phyloP scores from a whole-genome alignment of 2,113 vertebrate genomes.

The Fregetta grallaria region DNA sequence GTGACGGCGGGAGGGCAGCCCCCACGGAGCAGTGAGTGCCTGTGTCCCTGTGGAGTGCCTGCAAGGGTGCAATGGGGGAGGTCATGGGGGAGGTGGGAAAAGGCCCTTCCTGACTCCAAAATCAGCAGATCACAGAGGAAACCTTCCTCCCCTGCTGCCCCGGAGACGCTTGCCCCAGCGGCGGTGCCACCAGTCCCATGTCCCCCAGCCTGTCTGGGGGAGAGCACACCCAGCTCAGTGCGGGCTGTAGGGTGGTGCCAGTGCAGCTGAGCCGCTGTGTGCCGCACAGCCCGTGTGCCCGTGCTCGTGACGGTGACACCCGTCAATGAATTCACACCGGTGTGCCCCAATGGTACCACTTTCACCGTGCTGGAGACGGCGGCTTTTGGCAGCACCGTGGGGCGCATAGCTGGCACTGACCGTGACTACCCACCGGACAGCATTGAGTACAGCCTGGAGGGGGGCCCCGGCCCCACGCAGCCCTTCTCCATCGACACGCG shows the following conservation, averaged over 20 bases:
- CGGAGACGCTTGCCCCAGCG: not conserved
- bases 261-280: fast-evolving
- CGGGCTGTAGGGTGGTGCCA: not conserved
- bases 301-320: constrained; percentile 74
- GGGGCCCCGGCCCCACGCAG: not conserved
- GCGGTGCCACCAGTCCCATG: fast-evolving
- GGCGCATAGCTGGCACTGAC: constrained; percentile 64
- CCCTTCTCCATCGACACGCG: constrained; percentile 65
- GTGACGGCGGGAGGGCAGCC: constrained; percentile 60
- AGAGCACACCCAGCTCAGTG: fast-evolving
- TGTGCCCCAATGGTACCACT: not conserved
- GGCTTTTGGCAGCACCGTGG: constrained; percentile 29
- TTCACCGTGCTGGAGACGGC: constrained; percentile 68
- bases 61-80: not conserved
- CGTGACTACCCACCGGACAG: constrained; percentile 63
- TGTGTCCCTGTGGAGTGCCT: fast-evolving
- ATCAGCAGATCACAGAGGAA: not conserved
- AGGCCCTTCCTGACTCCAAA: not conserved
- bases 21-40: constrained; percentile 69
- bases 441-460: constrained; percentile 62
- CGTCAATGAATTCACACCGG: constrained; percentile 70
- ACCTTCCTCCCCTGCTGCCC: not conserved
- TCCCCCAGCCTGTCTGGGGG: not conserved
- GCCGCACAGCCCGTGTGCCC: constrained; percentile 66
- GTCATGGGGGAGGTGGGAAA: not conserved